phyloP scores from a whole-genome alignment of 1,140 invertebrate species.

The Glomeris maerens region DNA sequence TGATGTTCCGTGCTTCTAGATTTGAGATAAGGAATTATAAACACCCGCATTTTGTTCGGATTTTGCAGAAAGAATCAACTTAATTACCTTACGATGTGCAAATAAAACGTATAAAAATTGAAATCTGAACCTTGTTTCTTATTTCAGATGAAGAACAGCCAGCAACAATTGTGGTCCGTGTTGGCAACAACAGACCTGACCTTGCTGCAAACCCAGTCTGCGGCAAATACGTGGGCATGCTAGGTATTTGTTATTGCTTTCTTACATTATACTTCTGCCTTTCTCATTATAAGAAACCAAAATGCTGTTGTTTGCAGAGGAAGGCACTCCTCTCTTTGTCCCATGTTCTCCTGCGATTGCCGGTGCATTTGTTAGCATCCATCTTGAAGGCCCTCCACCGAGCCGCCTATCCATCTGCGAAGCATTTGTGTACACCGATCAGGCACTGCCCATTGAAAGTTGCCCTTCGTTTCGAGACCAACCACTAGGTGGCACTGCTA shows the following conservation, averaged over 20 bases:
- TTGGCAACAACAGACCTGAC: constrained; percentile 88
- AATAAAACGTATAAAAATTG: not conserved
- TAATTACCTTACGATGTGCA: too few species aligned
- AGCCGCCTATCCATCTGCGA: constrained; percentile 80
- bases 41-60: too few species aligned
- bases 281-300: constrained; percentile 22
- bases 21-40: too few species aligned
- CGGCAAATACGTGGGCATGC: constrained; percentile 50
- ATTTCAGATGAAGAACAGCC: constrained; percentile 35
- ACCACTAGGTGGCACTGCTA: constrained; percentile 76
- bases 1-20: too few species aligned
- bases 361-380: constrained; percentile 82
- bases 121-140: not conserved
- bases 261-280: not conserved
- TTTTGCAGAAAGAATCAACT: too few species aligned
- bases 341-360: constrained; percentile 91
- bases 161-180: constrained; percentile 74
- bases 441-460: constrained; percentile 76
- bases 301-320: constrained; percentile 48
- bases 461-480: constrained; percentile 85
- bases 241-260: constrained; percentile 16
- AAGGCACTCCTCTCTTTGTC: constrained; percentile 77
- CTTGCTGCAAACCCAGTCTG: constrained; percentile 83
- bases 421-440: constrained; percentile 83
- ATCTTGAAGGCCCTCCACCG: constrained; percentile 54